phyloP scores from a whole-genome alignment of 2,113 vertebrate genomes.

The Abramis brama region DNA sequence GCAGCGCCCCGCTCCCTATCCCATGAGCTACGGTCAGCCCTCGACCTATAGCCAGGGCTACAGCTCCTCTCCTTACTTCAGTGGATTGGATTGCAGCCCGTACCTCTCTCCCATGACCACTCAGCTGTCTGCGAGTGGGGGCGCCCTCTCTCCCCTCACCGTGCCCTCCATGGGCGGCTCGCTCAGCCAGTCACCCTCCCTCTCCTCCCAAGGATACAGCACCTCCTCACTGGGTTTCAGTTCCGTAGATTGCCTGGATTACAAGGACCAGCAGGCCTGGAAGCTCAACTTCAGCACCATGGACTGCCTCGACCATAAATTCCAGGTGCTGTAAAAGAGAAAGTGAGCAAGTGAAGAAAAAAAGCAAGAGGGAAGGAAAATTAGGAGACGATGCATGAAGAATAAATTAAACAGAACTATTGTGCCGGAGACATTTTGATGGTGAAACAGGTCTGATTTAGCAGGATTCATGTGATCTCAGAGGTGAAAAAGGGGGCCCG shows the following conservation, averaged over 20 bases:
- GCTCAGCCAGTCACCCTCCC: slow-evolving; percentile 81
- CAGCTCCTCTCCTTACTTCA: slow-evolving; percentile 82
- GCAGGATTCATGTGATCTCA: neutral
- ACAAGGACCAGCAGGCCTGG: slow-evolving; percentile 86
- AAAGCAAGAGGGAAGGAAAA: neutral
- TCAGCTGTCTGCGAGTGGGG: slow-evolving; percentile 79
- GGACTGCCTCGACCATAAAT: slow-evolving; percentile 89
- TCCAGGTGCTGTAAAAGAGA: slow-evolving; percentile 83
- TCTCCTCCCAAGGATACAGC: slow-evolving; percentile 82
- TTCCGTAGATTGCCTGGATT: slow-evolving; percentile 84
- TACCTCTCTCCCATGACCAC: slow-evolving; percentile 87
- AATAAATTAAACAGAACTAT: neutral
- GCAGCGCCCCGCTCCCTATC: slow-evolving; percentile 80
- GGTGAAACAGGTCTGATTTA: slow-evolving; percentile 22
- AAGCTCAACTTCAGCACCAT: slow-evolving; percentile 85
- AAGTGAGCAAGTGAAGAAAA: neutral
- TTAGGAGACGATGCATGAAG: neutral
- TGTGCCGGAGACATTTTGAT: slow-evolving; percentile 32
- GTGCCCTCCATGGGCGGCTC: slow-evolving; percentile 81
- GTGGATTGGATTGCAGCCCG: slow-evolving; percentile 82
- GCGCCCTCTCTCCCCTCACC: slow-evolving; percentile 80
- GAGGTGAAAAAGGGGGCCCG: neutral
- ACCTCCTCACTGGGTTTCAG: slow-evolving; percentile 80
- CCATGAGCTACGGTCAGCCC: slow-evolving; percentile 80
- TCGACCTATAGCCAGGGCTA: slow-evolving; percentile 79